Percentiles rank a stretch among this genome's conserved stretches.
Evolutionary conservation across 2,113 vertebrate genomes (phyloP).

Genomic region (Papio anubis): DNA sequence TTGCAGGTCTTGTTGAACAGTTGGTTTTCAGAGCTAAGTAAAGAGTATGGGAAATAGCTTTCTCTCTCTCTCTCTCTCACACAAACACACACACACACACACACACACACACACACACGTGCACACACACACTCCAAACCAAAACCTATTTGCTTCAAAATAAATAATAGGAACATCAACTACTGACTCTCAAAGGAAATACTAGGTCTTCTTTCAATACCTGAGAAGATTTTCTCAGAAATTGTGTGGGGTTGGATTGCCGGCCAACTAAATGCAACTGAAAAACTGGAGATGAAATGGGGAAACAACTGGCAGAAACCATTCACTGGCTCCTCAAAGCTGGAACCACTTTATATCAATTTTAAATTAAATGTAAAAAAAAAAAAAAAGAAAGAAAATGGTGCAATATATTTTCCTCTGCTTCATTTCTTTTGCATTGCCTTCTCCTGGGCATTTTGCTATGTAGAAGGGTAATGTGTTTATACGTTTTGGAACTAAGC

Average conservation of each 20-base stretch:
- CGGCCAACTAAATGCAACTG: background rate
- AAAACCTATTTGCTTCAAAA: conserved; percentile 9
- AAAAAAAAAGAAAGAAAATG: background rate
- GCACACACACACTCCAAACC: background rate
- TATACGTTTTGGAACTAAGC: conserved; percentile 74
- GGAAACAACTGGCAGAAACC: background rate
- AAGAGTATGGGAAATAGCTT: background rate
- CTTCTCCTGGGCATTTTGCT: conserved; percentile 72
- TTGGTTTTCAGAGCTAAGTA: background rate
- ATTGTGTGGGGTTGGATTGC: background rate
- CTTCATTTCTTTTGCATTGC: conserved; percentile 71
- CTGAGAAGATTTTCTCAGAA: background rate
- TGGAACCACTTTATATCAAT: conserved; percentile 58
- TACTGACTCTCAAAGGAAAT: background rate
- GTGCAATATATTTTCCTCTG: conserved; percentile 67
- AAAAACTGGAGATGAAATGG: background rate
- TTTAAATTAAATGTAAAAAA: conserved; percentile 73
- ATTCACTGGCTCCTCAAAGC: background rate
- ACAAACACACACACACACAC: background rate
- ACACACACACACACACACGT: background rate
- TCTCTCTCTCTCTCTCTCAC: no score
- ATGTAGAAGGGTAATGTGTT: conserved; percentile 72
- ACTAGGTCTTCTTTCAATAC: background rate
- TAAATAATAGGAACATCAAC: background rate
- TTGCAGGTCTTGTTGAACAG: background rate